phyloP scores from a whole-genome alignment of 2,888 invertebrate genomes.

The Campopleginae sp. region DNA sequence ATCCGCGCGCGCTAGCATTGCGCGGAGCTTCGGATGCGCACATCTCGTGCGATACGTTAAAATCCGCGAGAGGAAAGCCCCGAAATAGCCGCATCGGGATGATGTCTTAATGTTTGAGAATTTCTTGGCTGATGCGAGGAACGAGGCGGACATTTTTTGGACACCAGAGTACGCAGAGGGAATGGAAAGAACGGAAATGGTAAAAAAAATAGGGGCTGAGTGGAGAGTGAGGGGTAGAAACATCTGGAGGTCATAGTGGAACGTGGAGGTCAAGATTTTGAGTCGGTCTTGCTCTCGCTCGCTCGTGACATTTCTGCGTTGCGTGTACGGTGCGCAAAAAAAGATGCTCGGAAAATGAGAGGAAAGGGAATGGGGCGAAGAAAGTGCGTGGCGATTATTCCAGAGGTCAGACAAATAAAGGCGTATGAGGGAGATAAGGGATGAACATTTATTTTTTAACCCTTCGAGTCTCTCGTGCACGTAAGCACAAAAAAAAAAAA shows the following conservation, averaged over 20 bases:
- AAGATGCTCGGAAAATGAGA: constrained; percentile 19
- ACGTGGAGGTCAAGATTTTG: constrained; percentile 47
- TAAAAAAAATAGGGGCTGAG: constrained; percentile 4
- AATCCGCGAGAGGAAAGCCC: constrained; percentile 50
- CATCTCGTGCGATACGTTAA: constrained; percentile 31
- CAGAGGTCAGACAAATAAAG: background rate
- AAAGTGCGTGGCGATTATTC: background rate
- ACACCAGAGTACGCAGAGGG: background rate
- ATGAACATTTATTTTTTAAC: background rate
- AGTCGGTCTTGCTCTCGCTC: constrained; percentile 24
- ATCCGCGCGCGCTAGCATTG: constrained; percentile 51
- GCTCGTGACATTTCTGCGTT: constrained; percentile 20
- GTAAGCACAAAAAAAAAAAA: background rate
- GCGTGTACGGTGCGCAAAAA: constrained; percentile 30
- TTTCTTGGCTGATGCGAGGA: background rate
- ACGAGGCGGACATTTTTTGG: background rate
- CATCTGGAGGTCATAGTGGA: constrained; percentile 44
- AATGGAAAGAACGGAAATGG: constrained; percentile 5
- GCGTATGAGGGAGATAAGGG: background rate
- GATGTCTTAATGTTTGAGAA: background rate
- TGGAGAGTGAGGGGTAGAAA: background rate
- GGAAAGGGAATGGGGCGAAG: background rate
- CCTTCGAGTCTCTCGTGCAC: background rate
- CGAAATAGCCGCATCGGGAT: constrained; percentile 59
- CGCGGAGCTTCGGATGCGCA: constrained; percentile 62